Evolutionary conservation across 2,888 invertebrate genomes (phyloP).

Genomic region (Cheilosia urbana): DNA sequence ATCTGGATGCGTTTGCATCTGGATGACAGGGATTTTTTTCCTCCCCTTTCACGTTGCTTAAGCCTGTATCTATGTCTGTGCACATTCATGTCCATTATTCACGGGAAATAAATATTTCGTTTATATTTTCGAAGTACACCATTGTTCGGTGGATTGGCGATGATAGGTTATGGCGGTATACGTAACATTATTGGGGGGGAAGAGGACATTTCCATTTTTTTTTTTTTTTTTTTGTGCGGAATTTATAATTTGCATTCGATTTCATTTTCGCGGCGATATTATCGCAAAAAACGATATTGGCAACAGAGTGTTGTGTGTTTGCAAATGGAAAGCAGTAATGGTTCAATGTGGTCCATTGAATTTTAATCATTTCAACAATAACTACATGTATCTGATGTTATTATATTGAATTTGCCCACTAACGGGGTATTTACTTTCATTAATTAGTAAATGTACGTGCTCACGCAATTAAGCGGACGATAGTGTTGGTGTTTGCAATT

Average conservation of each 20-base stretch:
- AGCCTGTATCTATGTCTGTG: not conserved
- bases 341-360: conserved; percentile 10
- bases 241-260: conserved; percentile 49
- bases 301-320: not conserved
- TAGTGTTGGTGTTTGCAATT: conserved; percentile 10
- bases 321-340: not conserved
- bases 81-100: conserved; percentile 11
- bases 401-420: conserved; percentile 10
- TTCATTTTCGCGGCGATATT: conserved; percentile 32
- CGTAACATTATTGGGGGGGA: not conserved
- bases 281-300: conserved; percentile 14
- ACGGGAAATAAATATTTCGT: conserved; percentile 27
- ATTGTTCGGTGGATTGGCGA: not conserved
- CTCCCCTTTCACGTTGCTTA: not conserved
- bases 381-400: not conserved
- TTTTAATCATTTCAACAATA: conserved; percentile 14
- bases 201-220: not conserved
- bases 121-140: not conserved
- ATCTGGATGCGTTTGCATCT: conserved; percentile 39
- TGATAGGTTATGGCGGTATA: conserved; percentile 9
- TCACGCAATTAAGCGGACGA: not conserved
- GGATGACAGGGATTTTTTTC: conserved; percentile 26
- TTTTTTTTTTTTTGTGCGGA: conserved; percentile 18
- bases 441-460: conserved; percentile 26
- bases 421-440: conserved; percentile 24